Base-by-base conservation (phyloP, 1,140 invertebrate genomes). In the Glossosoma conforme region DNA sequence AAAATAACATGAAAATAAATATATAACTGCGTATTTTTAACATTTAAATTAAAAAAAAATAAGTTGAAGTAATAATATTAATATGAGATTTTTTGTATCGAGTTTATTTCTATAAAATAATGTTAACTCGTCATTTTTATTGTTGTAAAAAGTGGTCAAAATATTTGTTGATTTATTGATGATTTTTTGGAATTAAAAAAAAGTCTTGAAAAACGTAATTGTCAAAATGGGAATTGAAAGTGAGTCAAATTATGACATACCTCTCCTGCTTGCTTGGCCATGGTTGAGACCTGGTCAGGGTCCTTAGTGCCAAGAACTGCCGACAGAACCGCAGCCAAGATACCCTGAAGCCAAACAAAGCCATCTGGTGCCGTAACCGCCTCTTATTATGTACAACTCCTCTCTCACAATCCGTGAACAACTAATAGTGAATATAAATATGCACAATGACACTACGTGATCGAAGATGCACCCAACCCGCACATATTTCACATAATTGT, bases 261-360 rank as follows among this genome's bases (percentile, higher is more conserved):
- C 87, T 93, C 88, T 70, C 88, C 86, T 70, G 89, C 89, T 76
- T 93, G 89, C 77, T 91, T 91, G 75, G 89, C 89, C 85, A 92
- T 89, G 69, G 83, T 84, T 72, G 87, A 83, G 64, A 91, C 85
- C 75, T 90, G 87, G 69, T 89, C 84, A 63, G 87, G 87, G 77
- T 93, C 85, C 81, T 87, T 87, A 70, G 85, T 81, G 77, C 89
- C 89, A 69, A 92, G 82, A 75, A 92, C 79, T 69, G 86, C 83
- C 64, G 86, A 87, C 72, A 93, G 81, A 68, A 93, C 84, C 71
- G 87, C 86, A 66, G 87, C 85, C 80, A 93, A 84, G 76, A 93
- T 83, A 72, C 85, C 85, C 89, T 93, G 85, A 68, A 75, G 71
- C 74, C 69, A 76, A 70, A 76, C 22, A 52, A 48, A 57, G 50